Conservation (phyloP, 2,888 invertebrate species). For the Rugalucina vietnamica region DNA sequence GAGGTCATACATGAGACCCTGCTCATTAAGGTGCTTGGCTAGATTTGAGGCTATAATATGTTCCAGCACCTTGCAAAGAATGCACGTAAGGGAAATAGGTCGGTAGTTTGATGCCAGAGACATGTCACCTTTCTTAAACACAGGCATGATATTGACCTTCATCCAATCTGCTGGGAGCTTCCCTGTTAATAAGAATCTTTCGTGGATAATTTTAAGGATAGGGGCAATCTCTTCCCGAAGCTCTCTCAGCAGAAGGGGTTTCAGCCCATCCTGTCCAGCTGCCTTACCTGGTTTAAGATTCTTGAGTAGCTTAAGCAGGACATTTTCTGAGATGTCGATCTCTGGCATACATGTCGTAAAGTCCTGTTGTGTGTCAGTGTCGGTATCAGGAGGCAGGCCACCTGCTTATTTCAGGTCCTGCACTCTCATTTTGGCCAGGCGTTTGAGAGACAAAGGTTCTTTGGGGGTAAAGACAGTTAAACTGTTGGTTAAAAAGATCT, state of each 20-base stretch:
- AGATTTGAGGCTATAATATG: too few relatives aligned
- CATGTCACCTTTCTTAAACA: background rate
- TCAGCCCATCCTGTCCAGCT: background rate
- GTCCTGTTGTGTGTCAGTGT: background rate
- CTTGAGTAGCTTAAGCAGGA: background rate
- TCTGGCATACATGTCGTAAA: too few relatives aligned
- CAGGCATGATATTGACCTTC: too few relatives aligned
- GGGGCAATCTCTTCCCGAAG: background rate
- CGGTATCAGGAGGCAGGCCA: background rate
- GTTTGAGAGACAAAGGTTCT: background rate
- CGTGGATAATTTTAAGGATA: background rate
- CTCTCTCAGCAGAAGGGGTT: background rate
- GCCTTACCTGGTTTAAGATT: background rate
- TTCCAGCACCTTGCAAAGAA: too few relatives aligned
- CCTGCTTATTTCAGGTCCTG: background rate
- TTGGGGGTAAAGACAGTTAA: background rate
- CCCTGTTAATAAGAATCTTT: background rate
- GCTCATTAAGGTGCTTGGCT: too few relatives aligned
- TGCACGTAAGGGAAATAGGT: background rate
- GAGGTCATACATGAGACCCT: too few relatives aligned
- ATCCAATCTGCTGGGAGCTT: background rate
- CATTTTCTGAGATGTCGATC: too few relatives aligned
- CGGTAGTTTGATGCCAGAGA: background rate
- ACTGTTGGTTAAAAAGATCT: background rate
- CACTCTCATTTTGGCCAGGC: background rate